Percentiles rank a stretch among this genome's conserved stretches.
These are phyloP conservation scores for Poecilus cupreus DNA, from an alignment of 2,888 invertebrate species.

Conservation along the genomic window DNA sequence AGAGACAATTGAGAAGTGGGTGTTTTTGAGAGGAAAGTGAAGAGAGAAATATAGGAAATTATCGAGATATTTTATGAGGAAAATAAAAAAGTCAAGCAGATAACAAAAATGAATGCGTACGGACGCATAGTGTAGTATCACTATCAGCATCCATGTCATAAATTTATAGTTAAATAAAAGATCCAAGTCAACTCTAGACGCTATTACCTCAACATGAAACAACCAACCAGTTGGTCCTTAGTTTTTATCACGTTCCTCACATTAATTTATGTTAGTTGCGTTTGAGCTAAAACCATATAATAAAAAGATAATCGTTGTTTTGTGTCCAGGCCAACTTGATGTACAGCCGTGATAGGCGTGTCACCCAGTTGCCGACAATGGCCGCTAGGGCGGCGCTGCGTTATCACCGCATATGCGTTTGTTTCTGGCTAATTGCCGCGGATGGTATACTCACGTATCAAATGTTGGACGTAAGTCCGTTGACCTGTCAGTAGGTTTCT, in stretches of 20 bases:
- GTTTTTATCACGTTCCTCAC: conserved; percentile 13
- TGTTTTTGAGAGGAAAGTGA: not conserved
- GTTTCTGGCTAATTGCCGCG: conserved; percentile 50
- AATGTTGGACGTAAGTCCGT: conserved; percentile 40
- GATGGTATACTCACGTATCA: conserved; percentile 43
- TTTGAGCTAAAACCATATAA: conserved; percentile 50
- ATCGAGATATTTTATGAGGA: not conserved
- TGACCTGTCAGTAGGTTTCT: conserved; percentile 49
- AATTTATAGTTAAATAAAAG: conserved; percentile 5
- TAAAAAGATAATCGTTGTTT: conserved; percentile 57
- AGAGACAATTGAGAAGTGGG: not conserved
- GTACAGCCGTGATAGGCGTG: conserved; percentile 35
- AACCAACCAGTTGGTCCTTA: not conserved
- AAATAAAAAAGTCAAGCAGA: not conserved
- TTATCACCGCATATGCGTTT: conserved; percentile 16
- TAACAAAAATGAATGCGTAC: conserved; percentile 1
- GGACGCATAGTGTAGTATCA: not conserved
- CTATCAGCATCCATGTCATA: conserved; percentile 3
- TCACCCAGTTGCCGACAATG: conserved; percentile 14
- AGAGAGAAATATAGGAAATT: not conserved
- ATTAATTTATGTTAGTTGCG: conserved; percentile 37
- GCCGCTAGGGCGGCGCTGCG: conserved; percentile 19
- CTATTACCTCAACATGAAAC: too few relatives aligned
- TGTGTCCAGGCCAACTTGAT: conserved; percentile 38
- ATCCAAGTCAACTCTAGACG: not conserved